phyloP scores from a whole-genome alignment of 2,113 vertebrate genomes.

The Tor tambroides region DNA sequence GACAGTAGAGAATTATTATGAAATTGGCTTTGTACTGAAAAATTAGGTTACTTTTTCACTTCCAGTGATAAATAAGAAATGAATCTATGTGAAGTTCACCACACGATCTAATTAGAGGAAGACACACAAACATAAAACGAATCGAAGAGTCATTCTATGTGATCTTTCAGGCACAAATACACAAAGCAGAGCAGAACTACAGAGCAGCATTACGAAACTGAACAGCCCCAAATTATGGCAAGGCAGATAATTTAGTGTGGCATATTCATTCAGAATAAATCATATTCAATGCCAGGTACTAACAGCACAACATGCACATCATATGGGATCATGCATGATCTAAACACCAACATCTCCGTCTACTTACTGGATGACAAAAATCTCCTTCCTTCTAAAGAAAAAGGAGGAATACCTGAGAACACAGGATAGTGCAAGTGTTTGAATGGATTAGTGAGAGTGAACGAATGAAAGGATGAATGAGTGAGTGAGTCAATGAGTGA shows the following conservation, averaged over 20 bases:
- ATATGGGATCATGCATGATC: conserved; percentile 5
- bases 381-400: conserved; percentile 99
- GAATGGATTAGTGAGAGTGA: not conserved
- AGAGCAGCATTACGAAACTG: not conserved
- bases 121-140: not conserved
- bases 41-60: not conserved
- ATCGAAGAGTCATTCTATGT: not conserved
- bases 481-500: conserved; percentile 70
- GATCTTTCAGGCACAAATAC: not conserved
- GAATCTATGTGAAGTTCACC: not conserved
- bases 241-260: not conserved
- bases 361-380: conserved; percentile 99
- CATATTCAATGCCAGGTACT: not conserved
- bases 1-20: conserved; percentile 21
- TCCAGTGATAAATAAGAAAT: not conserved
- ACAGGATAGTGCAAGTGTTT: conserved; percentile 43
- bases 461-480: not conserved
- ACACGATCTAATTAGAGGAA: conserved; percentile 13
- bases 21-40: not conserved
- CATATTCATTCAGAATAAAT: not conserved
- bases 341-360: conserved; percentile 23
- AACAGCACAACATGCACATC: conserved; percentile 29
- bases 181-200: not conserved
- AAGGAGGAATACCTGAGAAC: conserved; percentile 96
- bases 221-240: not conserved